Percentiles rank a stretch among this genome's conserved stretches.
Conservation (phyloP, 2,113 vertebrate species). For the Onychostruthus taczanowskii region DNA sequence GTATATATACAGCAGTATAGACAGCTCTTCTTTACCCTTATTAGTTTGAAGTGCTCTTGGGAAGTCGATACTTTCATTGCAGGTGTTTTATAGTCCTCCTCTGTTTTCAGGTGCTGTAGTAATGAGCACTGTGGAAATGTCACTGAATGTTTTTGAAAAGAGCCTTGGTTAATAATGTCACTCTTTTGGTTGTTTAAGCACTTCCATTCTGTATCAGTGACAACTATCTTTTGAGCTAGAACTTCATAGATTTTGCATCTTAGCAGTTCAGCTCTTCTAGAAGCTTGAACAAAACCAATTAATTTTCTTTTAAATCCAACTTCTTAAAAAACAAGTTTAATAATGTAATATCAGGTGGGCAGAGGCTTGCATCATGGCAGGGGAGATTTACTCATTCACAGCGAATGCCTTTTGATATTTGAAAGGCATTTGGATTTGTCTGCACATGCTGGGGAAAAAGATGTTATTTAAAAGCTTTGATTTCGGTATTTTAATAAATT, state of each 20-base stretch:
- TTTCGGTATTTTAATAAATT: background rate
- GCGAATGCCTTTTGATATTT: background rate
- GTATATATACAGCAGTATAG: background rate
- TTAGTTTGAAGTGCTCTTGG: background rate
- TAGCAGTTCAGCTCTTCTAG: background rate
- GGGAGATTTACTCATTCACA: background rate
- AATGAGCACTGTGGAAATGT: background rate
- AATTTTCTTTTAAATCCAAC: background rate
- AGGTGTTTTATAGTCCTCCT: background rate
- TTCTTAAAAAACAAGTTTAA: background rate
- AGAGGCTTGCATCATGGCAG: background rate
- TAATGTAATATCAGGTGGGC: background rate
- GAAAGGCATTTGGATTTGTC: background rate
- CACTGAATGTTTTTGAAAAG: background rate
- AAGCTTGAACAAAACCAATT: background rate
- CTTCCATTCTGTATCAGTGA: background rate
- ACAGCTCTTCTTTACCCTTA: background rate
- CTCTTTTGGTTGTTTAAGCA: slow-evolving; percentile 5
- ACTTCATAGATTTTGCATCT: background rate
- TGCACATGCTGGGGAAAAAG: background rate
- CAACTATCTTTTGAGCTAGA: background rate
- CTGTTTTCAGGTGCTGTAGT: background rate
- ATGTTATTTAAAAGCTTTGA: background rate
- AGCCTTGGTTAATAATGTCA: background rate
- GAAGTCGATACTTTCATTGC: background rate